Evolutionary conservation across 2,113 vertebrate genomes (phyloP).

Genomic region (Gallinago paraguaiae): DNA sequence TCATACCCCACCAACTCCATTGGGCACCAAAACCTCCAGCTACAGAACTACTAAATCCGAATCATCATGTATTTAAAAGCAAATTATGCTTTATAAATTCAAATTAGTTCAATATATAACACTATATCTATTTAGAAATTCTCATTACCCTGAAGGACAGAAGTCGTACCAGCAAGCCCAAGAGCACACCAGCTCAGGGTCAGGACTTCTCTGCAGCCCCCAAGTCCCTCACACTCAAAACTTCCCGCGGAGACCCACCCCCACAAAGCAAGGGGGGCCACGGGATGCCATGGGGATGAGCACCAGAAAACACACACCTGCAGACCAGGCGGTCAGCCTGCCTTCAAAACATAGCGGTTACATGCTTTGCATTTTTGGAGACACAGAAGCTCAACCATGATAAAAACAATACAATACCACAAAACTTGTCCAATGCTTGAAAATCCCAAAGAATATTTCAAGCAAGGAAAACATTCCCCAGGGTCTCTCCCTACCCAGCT

Average conservation of each 20-base stretch:
- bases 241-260: accelerated
- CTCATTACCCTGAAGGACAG: background rate
- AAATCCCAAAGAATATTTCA: background rate
- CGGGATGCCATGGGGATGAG: background rate
- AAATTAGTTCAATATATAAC: background rate
- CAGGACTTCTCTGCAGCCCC: background rate
- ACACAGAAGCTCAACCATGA: background rate
- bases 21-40: background rate
- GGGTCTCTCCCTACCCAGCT: background rate
- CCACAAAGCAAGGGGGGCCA: accelerated
- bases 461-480: background rate
- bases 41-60: background rate
- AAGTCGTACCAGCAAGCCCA: background rate
- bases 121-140: background rate
- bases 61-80: background rate
- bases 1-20: background rate
- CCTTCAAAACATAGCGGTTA: accelerated
- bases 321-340: background rate
- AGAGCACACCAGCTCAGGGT: no score
- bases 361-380: background rate
- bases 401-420: background rate
- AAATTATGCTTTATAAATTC: background rate
- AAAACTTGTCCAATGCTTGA: background rate
- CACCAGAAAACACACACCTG: background rate
- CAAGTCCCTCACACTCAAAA: no score